phyloP scores from a whole-genome alignment of 1,140 invertebrate species.

The Aphaenogaster floridana region DNA sequence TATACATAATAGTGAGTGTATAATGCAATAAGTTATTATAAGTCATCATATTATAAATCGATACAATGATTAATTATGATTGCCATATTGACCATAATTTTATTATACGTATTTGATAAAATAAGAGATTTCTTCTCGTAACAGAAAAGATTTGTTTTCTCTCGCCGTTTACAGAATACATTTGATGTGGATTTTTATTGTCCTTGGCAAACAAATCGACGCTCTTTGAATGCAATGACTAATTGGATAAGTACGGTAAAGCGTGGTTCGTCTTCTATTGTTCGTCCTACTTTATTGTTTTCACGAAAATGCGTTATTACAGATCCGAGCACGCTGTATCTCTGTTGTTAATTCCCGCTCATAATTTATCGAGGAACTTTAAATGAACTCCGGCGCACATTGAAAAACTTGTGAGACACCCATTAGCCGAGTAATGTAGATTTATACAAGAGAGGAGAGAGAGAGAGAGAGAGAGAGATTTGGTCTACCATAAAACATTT shows the following conservation, averaged over 20 bases:
- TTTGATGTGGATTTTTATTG: background rate
- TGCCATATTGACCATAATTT: too few relatives aligned
- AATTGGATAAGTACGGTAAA: constrained; percentile 42
- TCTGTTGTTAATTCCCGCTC: constrained; percentile 28
- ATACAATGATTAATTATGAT: background rate
- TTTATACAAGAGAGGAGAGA: constrained; percentile 2
- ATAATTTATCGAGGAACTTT: constrained; percentile 52
- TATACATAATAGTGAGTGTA: background rate
- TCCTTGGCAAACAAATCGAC: background rate
- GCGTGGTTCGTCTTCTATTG: background rate
- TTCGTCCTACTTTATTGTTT: background rate
- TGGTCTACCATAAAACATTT: background rate
- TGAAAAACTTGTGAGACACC: constrained; percentile 32
- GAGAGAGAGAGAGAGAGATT: background rate
- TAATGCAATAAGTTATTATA: background rate
- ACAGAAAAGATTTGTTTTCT: background rate
- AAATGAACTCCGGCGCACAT: constrained; percentile 16
- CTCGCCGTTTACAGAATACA: background rate
- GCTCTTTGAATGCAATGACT: constrained; percentile 18
- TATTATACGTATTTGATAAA: background rate
- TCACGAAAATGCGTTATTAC: constrained; percentile 4
- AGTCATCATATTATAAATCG: background rate
- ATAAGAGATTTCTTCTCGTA: background rate
- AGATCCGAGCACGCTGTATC: background rate
- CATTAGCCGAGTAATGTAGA: constrained; percentile 39